Conservation (phyloP, 2,888 invertebrate species). For the Drosophila mimetica region DNA sequence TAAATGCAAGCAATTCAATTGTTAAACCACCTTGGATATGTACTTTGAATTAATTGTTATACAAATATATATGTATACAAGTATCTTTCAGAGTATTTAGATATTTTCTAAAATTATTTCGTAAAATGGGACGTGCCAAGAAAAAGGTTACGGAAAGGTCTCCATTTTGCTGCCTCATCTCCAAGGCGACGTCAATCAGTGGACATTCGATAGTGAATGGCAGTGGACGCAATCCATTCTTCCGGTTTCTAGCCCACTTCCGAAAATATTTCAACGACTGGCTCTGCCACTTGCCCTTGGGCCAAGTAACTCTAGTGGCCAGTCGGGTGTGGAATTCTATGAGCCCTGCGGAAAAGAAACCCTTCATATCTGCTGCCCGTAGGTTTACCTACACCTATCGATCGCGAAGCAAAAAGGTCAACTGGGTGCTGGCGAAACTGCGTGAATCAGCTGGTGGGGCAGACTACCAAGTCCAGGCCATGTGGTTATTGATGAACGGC, state of each 20-base stretch:
- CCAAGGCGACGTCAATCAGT: not conserved
- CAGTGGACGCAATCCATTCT: constrained; percentile 35
- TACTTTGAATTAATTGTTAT: constrained; percentile 46
- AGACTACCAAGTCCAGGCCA: not conserved
- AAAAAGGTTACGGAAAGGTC: not conserved
- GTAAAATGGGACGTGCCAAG: not conserved
- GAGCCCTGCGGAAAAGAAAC: constrained; percentile 3
- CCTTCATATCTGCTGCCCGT: constrained; percentile 19
- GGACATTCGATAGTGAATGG: not conserved
- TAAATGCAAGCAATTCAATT: constrained; percentile 45
- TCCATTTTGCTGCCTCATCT: no score
- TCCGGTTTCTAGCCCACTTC: constrained; percentile 35
- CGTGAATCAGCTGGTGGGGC: not conserved
- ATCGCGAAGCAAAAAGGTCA: constrained; percentile 16
- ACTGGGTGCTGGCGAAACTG: constrained; percentile 26
- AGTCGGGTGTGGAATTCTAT: constrained; percentile 17
- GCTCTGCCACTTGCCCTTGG: constrained; percentile 9
- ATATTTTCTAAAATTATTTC: constrained; percentile 14
- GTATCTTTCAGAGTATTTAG: not conserved
- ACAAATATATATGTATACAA: constrained; percentile 24
- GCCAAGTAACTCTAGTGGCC: constrained; percentile 19
- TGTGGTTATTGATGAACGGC: constrained; percentile 9
- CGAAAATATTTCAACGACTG: not conserved
- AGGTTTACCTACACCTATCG: constrained; percentile 20
- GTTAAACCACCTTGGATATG: constrained; percentile 31